Percentiles rank a stretch among this genome's conserved stretches.
Evolutionary conservation across 2,888 invertebrate genomes (phyloP).

Genomic region (Coenonympha glycerion): DNA sequence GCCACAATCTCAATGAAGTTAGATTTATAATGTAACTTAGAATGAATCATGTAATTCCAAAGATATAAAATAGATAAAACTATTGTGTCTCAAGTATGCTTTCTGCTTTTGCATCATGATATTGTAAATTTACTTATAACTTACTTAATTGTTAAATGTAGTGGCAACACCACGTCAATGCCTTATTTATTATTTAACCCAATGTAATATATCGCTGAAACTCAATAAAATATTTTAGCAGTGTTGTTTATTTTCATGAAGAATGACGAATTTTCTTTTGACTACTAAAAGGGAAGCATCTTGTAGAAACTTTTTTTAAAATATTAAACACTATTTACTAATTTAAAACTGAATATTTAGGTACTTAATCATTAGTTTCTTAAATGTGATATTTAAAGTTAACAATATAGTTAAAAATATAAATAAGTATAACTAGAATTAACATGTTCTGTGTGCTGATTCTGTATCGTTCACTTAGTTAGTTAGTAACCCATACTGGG

Average conservation of each 20-base stretch:
- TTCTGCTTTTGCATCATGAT: slow-evolving; percentile 61
- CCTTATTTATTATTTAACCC: slow-evolving; percentile 71
- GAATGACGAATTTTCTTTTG: neutral
- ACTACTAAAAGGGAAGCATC: too few species aligned
- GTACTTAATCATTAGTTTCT: too few species aligned
- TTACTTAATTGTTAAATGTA: slow-evolving; percentile 57
- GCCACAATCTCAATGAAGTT: slow-evolving; percentile 28
- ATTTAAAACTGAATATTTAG: too few species aligned
- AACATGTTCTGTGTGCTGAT: too few species aligned
- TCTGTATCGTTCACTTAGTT: too few species aligned
- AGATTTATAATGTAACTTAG: slow-evolving; percentile 35
- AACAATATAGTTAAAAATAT: too few species aligned
- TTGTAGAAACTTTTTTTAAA: too few species aligned
- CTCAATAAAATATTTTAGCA: slow-evolving; percentile 73
- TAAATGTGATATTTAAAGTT: too few species aligned
- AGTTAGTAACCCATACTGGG: too few species aligned
- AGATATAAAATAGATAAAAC: slow-evolving; percentile 66
- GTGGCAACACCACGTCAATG: slow-evolving; percentile 71
- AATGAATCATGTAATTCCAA: slow-evolving; percentile 52
- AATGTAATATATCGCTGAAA: slow-evolving; percentile 65
- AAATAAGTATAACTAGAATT: too few species aligned
- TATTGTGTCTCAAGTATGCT: slow-evolving; percentile 58
- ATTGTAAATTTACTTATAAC: slow-evolving; percentile 58
- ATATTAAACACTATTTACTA: too few species aligned
- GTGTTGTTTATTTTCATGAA: slow-evolving; percentile 37